Percentiles rank a stretch among this genome's conserved stretches.
These are phyloP conservation scores for Calidris pygmaea DNA, from an alignment of 2,113 vertebrate genomes.

Conservation along the genomic window DNA sequence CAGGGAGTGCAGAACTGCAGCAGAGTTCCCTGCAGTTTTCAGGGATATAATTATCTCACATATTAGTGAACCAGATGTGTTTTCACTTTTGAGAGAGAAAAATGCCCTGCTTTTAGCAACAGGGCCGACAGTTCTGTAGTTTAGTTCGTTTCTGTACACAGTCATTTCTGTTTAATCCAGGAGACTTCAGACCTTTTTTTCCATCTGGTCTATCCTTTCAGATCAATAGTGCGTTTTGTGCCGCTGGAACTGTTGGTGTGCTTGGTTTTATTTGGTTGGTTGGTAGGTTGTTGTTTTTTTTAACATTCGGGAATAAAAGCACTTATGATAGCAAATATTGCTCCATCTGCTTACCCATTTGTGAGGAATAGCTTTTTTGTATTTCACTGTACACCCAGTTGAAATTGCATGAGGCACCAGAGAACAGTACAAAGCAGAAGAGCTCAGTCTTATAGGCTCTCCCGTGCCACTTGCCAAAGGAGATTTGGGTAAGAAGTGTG, in stretches of 20 bases:
- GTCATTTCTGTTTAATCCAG: not conserved
- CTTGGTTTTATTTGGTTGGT: not conserved
- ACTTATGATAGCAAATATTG: constrained; percentile 49
- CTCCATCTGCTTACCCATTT: constrained; percentile 50
- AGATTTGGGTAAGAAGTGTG: constrained; percentile 61
- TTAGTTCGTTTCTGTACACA: not conserved
- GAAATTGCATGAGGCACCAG: constrained; percentile 33
- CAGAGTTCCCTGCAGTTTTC: not conserved
- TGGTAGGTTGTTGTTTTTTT: not conserved
- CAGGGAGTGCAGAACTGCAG: not conserved
- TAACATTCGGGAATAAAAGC: constrained; percentile 1
- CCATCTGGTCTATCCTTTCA: constrained; percentile 11
- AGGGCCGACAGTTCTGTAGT: not conserved
- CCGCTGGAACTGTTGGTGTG: not conserved
- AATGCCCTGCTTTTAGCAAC: not conserved
- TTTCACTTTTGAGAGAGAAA: not conserved
- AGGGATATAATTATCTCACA: not conserved
- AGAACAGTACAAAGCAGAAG: constrained; percentile 33
- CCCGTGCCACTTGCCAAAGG: constrained; percentile 47
- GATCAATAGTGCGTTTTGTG: not conserved
- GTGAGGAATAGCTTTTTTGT: constrained; percentile 39
- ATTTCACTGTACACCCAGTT: constrained; percentile 1
- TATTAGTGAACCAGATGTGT: not conserved
- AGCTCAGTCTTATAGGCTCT: constrained; percentile 23
- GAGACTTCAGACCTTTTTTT: not conserved